Conservation (phyloP, 23 tunicate species). For the Trididemnum miniatum region DNA sequence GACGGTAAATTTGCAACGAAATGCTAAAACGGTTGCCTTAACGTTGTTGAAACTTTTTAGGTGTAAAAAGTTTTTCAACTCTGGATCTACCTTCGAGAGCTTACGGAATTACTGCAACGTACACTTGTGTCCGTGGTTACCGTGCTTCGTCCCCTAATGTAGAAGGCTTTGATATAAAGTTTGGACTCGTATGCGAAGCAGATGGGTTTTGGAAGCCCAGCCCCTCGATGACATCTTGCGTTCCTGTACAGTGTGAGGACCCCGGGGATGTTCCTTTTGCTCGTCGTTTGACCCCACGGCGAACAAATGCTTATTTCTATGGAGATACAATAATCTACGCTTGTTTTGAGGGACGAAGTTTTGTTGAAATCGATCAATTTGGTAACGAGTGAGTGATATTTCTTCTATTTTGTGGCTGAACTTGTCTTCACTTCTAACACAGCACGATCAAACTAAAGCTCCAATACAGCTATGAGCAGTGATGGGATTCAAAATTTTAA, state of each 20-base stretch:
- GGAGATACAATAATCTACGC: constrained; percentile 11
- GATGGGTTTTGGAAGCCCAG: constrained; percentile 45
- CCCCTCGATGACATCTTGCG: constrained; percentile 14
- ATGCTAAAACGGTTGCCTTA: no score
- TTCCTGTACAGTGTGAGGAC: constrained; percentile 46
- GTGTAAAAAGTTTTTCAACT: constrained; percentile 6
- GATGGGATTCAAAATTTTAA: no score
- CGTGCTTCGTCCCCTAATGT: not conserved
- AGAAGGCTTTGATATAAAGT: not conserved
- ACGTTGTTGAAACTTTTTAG: constrained; percentile 36
- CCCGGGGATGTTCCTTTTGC: constrained; percentile 35
- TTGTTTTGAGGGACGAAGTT: constrained; percentile 16
- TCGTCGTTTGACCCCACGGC: not conserved
- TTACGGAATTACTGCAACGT: constrained; percentile 9
- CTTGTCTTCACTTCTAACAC: no score
- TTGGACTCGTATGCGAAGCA: not conserved
- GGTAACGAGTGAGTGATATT: not conserved
- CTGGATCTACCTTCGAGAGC: not conserved
- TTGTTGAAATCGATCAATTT: not conserved
- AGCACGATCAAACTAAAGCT: no score
- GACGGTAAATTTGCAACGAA: no score
- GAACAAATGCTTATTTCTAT: constrained; percentile 19
- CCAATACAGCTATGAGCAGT: no score
- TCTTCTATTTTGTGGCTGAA: no score
- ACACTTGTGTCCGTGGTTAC: constrained; percentile 28